Evolutionary conservation across 1,140 invertebrate species (phyloP), one percentile per base, ranked within the genome.

Genomic region (Hypsibius dujardini): DNA sequence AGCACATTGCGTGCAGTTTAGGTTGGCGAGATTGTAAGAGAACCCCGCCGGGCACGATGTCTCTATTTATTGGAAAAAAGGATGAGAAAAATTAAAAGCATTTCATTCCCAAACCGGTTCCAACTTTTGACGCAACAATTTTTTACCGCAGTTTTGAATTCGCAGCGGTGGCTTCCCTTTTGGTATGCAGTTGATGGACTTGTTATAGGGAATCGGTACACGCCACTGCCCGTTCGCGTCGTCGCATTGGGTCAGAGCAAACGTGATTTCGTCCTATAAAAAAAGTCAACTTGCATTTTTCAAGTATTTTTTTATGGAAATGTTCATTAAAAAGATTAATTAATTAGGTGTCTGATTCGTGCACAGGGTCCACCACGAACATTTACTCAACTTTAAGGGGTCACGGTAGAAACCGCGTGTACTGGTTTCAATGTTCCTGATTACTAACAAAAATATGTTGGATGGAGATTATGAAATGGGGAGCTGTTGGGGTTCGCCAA

Each of bases 181-280:
- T 42, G 62, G 62, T 7, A 3, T 67, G 62, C 62, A 67, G 42
- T 7, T 12, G 12, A 67, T 7, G 3, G 62, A 67, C 42, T 67
- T 42, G 42, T 67, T 67, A 3, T 15, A 12, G 3, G 62, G 62
- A 3, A 67, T 42, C 3, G 42, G 12, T 15, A 67, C 62, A 7
- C 62, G 62, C 62, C 62, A 67, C 12, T 15, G 3, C 12, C 62
- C 62, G 62, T 67, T 67, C 12, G 12, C 62, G 3, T 67, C 42
- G 42, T 67, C 62, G 62, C 62, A 67, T 42, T 67, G 62, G 3
- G 62, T 67, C 12, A 67, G 12, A 7, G 12, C 62, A 42, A 67
- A 67, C 42, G 3, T 67, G 62, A 45, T 45, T 15, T 12, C 62
- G 12, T 67, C 42, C 62, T 67, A 42, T 15, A 67, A 15, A 3